Percentiles rank a stretch among this genome's conserved stretches.
These are phyloP conservation scores for Colistium nudipinnis DNA, from an alignment of 2,113 vertebrate genomes.

Conservation along the genomic window DNA sequence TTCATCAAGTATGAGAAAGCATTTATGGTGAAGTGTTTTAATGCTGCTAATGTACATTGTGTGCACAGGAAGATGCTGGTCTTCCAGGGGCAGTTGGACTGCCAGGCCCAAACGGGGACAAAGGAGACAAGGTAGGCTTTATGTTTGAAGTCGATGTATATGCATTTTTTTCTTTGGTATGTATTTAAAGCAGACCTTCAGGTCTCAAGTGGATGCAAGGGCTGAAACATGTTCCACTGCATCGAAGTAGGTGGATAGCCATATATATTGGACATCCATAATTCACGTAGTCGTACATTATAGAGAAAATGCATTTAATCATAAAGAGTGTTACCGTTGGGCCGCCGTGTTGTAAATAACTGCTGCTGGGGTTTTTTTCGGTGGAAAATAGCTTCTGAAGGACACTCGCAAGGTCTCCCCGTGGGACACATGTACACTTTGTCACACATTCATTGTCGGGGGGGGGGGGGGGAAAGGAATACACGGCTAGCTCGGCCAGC, in stretches of 20 bases:
- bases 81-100: conserved; percentile 81
- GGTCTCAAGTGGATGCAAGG: not conserved
- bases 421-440: conserved; percentile 29
- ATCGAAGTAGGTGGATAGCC: not conserved
- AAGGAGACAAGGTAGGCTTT: conserved; percentile 83
- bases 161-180: not conserved
- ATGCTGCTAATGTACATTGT: conserved; percentile 20
- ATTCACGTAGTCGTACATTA: conserved; percentile 17
- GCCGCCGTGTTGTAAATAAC: conserved; percentile 9
- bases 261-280: not conserved
- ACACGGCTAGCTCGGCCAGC: not conserved
- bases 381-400: conserved; percentile 6
- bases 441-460: conserved; percentile 22
- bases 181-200: not conserved
- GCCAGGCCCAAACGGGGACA: conserved; percentile 84
- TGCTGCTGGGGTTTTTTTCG: conserved; percentile 1
- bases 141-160: conserved; percentile 6
- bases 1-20: not conserved
- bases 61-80: conserved; percentile 86
- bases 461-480: conserved; percentile 20
- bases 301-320: conserved; percentile 15
- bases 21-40: not conserved
- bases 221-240: not conserved
- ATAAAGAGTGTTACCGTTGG: not conserved
- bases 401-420: conserved; percentile 27